A percentile compares a stretch with the other conserved stretches of the same genome.
Evolutionary conservation across 1,140 invertebrate genomes (phyloP).

Genomic region (Eumeta japonica): DNA sequence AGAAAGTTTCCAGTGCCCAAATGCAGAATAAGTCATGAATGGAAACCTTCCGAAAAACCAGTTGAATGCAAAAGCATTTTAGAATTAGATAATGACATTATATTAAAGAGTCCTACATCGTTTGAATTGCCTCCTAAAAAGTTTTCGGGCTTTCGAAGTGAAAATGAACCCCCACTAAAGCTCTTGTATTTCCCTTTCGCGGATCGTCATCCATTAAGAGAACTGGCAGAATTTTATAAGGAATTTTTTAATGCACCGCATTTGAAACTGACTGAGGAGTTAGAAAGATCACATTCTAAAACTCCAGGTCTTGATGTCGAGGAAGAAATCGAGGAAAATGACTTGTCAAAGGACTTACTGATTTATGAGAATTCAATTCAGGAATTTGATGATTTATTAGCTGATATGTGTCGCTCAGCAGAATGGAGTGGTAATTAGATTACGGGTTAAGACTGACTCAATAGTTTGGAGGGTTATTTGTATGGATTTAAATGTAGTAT

Average conservation of each 20-base stretch:
- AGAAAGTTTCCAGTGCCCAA: constrained; percentile 35
- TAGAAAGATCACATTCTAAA: constrained; percentile 12
- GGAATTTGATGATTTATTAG: constrained; percentile 46
- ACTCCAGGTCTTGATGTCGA: constrained; percentile 19
- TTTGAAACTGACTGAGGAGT: constrained; percentile 32
- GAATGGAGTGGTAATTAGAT: constrained; percentile 45
- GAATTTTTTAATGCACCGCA: constrained; percentile 50
- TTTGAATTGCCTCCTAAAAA: constrained; percentile 44
- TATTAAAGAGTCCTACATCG: constrained; percentile 42
- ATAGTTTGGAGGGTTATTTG: too few relatives aligned
- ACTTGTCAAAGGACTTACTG: constrained; percentile 39
- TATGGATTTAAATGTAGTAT: too few relatives aligned
- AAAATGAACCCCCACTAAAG: constrained; percentile 42
- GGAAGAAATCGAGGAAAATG: constrained; percentile 23
- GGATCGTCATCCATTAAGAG: constrained; percentile 44
- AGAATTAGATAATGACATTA: constrained; percentile 24
- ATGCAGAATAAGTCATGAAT: constrained; percentile 16
- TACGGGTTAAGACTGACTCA: too few relatives aligned
- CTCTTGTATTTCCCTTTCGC: constrained; percentile 43
- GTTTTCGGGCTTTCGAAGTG: constrained; percentile 37
- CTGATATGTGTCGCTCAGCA: constrained; percentile 43
- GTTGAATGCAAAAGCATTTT: constrained; percentile 35
- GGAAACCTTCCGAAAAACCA: constrained; percentile 9
- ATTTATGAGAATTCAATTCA: constrained; percentile 39
- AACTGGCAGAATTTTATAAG: constrained; percentile 48